Evolutionary conservation across 2,888 invertebrate species (phyloP).

Genomic region (Scelioninae gen. 2): DNA sequence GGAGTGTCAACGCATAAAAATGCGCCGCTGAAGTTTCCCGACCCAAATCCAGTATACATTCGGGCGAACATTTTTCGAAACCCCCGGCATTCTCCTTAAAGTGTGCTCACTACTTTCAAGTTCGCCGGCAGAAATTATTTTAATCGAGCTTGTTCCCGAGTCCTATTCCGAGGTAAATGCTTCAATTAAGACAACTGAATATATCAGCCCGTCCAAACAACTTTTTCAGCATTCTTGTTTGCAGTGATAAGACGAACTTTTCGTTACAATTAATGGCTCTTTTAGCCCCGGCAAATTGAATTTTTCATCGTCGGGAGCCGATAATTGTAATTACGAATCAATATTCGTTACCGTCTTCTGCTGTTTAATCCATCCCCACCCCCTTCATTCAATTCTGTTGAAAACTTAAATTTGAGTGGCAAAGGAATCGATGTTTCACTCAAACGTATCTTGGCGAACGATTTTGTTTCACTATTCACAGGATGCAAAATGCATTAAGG

Average conservation of each 20-base stretch:
- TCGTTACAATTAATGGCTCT: constrained; percentile 46
- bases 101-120: constrained; percentile 49
- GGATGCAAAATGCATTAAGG: too few species aligned
- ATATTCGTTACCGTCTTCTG: constrained; percentile 13
- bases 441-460: not conserved
- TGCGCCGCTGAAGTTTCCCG: constrained; percentile 8
- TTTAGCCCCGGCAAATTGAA: constrained; percentile 21
- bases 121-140: constrained; percentile 49
- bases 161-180: constrained; percentile 52
- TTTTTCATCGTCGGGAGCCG: constrained; percentile 24
- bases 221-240: constrained; percentile 47
- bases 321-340: constrained; percentile 31
- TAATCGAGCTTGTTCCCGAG: constrained; percentile 55
- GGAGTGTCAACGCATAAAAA: constrained; percentile 25
- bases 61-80: constrained; percentile 45
- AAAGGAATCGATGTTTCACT: not conserved
- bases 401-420: not conserved
- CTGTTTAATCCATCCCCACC: not conserved
- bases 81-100: constrained; percentile 42
- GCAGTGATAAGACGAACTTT: constrained; percentile 53
- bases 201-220: constrained; percentile 52
- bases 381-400: not conserved
- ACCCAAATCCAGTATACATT: constrained; percentile 23
- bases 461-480: not conserved
- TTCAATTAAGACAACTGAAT: constrained; percentile 57